A percentile compares a stretch with the other conserved stretches of the same genome.
Conservation (phyloP, 1,140 invertebrate species). For the Conus betulinus region DNA sequence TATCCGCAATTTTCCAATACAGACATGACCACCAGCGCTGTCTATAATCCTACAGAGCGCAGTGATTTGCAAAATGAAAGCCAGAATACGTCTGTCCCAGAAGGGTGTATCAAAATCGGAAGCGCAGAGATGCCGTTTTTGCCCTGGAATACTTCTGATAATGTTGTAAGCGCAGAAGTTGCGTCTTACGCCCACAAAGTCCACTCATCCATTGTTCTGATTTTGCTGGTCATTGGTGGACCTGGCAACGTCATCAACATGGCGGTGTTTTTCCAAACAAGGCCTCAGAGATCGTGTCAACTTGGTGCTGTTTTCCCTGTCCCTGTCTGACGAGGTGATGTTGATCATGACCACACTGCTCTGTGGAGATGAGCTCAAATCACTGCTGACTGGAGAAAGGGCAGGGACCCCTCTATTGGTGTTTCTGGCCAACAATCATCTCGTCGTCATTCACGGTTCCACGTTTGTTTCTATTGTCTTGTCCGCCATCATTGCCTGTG, state of each 20-base stretch:
- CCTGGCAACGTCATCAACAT: background rate
- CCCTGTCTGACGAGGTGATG: background rate
- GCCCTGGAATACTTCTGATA: background rate
- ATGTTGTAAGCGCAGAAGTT: background rate
- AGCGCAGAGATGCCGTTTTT: background rate
- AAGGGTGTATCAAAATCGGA: background rate
- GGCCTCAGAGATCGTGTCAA: background rate
- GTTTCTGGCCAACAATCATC: background rate
- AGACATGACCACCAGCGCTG: too few relatives aligned
- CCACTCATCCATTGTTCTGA: background rate
- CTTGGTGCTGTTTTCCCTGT: background rate
- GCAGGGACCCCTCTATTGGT: background rate
- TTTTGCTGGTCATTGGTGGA: background rate
- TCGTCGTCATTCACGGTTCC: background rate
- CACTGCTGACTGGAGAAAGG: background rate
- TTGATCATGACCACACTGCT: background rate
- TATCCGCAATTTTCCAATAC: too few relatives aligned
- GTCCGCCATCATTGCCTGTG: background rate
- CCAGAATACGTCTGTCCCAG: background rate
- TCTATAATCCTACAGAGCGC: too few relatives aligned
- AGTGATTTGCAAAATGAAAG: too few relatives aligned
- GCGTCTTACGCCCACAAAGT: background rate
- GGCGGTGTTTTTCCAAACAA: conserved; percentile 2
- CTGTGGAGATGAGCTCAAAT: background rate
- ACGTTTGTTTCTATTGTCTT: background rate